phyloP scores from a whole-genome alignment of 92 coral and sea anemone species.

The Zoanthus solanderi region DNA sequence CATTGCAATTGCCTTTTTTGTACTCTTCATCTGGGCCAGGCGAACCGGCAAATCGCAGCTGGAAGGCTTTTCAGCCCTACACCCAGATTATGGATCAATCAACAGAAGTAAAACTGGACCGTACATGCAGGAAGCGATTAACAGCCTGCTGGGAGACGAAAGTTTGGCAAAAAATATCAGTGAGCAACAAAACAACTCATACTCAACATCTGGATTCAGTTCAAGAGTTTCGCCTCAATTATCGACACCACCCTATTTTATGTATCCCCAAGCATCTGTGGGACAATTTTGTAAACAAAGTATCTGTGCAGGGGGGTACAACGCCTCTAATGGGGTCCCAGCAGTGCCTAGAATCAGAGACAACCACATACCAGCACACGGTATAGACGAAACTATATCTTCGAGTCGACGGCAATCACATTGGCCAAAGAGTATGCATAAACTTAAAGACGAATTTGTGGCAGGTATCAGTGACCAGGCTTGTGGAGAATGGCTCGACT shows the following conservation, averaged over 20 bases:
- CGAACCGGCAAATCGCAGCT: not conserved
- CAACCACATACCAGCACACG: not conserved
- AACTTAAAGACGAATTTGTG: not conserved
- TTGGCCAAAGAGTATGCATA: not conserved
- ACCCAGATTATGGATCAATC: slow-evolving; percentile 3
- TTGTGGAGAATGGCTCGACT: slow-evolving; percentile 6
- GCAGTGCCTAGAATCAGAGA: not conserved
- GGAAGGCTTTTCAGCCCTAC: not conserved
- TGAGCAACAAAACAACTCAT: not conserved
- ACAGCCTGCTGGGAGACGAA: not conserved
- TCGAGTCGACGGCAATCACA: not conserved
- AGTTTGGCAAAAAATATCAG: slow-evolving; percentile 17
- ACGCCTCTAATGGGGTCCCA: not conserved
- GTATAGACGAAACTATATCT: not conserved
- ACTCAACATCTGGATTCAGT: slow-evolving; percentile 29
- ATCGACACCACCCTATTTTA: not conserved
- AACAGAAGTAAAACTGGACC: not conserved
- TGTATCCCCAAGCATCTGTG: not conserved
- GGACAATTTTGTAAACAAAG: not conserved
- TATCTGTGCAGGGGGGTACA: not conserved
- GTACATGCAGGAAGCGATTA: not conserved
- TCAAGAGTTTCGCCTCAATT: slow-evolving; percentile 20
- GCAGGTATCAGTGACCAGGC: not conserved
- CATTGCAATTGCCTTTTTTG: slow-evolving; percentile 4
- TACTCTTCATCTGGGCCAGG: slow-evolving; percentile 13